Evolutionary conservation across 2,888 invertebrate species (phyloP).

Genomic region (Metopia argyrocephala): DNA sequence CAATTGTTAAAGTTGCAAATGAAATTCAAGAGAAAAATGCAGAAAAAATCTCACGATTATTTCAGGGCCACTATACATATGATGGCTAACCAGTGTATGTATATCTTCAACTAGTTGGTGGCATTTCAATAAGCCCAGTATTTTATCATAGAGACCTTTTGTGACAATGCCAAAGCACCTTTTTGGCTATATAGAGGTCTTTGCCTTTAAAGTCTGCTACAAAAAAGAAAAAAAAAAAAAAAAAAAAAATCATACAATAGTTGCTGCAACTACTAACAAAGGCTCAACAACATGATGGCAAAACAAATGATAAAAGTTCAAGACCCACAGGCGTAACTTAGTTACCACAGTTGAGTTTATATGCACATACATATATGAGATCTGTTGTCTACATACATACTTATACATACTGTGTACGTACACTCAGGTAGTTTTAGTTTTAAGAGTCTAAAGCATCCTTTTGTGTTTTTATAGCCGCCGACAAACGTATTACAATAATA

Average conservation of each 20-base stretch:
- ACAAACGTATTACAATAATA: conserved; percentile 49
- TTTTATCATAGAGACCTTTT: conserved; percentile 28
- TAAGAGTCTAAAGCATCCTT: conserved; percentile 33
- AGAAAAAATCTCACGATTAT: conserved; percentile 61
- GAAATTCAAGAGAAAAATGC: conserved; percentile 21
- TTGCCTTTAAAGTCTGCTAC: conserved; percentile 35
- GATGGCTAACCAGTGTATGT: not conserved
- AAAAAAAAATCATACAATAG: not conserved
- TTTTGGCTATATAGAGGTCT: conserved; percentile 27
- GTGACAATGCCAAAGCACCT: conserved; percentile 34
- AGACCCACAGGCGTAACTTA: conserved; percentile 38
- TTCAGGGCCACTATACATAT: conserved; percentile 36
- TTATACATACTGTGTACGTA: not conserved
- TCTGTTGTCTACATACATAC: not conserved
- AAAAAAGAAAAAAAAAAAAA: not conserved
- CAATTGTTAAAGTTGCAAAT: conserved; percentile 44
- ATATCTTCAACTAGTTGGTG: not conserved
- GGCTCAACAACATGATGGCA: not conserved
- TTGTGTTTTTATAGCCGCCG: conserved; percentile 49
- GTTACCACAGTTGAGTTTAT: conserved; percentile 12
- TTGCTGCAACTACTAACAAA: not conserved
- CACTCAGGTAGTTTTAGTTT: too few relatives aligned
- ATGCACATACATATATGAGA: too few relatives aligned
- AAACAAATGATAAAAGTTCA: conserved; percentile 23
- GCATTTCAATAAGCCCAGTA: conserved; percentile 22